Evolutionary conservation across 2,888 invertebrate genomes (phyloP).

Genomic region (Apodemia duryi): DNA sequence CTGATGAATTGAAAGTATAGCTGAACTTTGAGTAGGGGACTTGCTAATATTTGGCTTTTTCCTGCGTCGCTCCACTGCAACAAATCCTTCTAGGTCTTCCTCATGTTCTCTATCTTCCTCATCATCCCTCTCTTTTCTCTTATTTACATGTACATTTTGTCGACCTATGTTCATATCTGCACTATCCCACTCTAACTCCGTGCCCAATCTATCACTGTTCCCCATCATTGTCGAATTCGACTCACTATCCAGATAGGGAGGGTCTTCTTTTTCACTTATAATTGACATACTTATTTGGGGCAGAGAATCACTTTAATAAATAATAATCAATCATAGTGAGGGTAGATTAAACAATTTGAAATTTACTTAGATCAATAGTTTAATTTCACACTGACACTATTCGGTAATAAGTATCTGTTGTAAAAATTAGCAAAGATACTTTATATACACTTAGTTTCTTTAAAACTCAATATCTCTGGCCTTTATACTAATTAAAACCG

Average conservation of each 20-base stretch:
- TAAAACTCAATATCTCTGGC: no score
- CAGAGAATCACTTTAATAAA: not conserved
- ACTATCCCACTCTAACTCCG: not conserved
- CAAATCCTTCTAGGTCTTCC: not conserved
- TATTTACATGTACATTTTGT: not conserved
- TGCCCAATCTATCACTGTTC: not conserved
- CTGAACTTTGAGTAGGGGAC: not conserved
- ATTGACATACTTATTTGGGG: not conserved
- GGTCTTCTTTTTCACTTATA: not conserved
- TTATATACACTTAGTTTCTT: no score
- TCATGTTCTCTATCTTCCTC: not conserved
- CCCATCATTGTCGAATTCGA: not conserved
- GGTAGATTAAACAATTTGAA: not conserved
- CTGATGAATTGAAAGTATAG: not conserved
- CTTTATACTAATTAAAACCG: no score
- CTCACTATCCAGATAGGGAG: not conserved
- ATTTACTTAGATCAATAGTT: no score
- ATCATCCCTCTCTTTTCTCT: not conserved
- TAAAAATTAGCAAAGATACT: no score
- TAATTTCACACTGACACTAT: no score
- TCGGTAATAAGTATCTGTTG: no score
- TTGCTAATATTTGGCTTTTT: not conserved
- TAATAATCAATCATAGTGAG: not conserved
- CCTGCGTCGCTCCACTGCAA: not conserved
- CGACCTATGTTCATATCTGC: not conserved